Evolutionary conservation across 2,888 invertebrate genomes (phyloP).

Genomic region (Barypeithes pellucidus): DNA sequence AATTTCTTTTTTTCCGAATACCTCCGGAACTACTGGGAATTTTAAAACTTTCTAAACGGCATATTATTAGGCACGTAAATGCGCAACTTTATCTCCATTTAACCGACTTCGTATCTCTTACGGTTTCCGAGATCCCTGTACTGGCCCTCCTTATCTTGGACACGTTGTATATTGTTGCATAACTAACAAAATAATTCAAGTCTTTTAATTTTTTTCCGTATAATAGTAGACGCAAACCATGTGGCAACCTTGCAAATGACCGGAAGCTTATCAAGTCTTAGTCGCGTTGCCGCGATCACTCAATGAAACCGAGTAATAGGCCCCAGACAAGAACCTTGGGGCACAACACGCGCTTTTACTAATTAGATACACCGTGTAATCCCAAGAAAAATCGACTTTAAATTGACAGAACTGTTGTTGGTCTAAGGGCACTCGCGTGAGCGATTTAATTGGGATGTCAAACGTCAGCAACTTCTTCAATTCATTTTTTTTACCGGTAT

Average conservation of each 20-base stretch:
- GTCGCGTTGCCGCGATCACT: conserved; percentile 53
- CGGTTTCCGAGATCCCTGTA: too few species aligned
- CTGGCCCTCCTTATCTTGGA: too few species aligned
- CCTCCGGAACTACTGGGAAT: too few species aligned
- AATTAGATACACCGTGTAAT: conserved; percentile 55
- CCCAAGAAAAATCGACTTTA: conserved; percentile 53
- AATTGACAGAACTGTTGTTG: conserved; percentile 41
- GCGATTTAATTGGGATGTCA: conserved; percentile 41
- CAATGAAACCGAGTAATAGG: conserved; percentile 54
- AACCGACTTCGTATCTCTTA: too few species aligned
- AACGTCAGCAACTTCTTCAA: conserved; percentile 25
- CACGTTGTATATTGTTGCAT: too few species aligned
- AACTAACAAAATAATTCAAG: too few species aligned
- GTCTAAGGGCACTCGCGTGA: conserved; percentile 33
- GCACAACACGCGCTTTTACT: conserved; percentile 54
- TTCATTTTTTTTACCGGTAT: not conserved
- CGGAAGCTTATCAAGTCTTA: conserved; percentile 55
- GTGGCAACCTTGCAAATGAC: conserved; percentile 53
- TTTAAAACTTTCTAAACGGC: too few species aligned
- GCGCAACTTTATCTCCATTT: too few species aligned
- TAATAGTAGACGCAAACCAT: too few species aligned
- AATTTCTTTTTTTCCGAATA: too few species aligned
- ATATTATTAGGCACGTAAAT: too few species aligned
- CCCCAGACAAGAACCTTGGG: conserved; percentile 54
- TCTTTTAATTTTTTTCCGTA: too few species aligned